Base-by-base conservation (phyloP, 2,888 invertebrate genomes). In the Nemapogon koenigi region DNA sequence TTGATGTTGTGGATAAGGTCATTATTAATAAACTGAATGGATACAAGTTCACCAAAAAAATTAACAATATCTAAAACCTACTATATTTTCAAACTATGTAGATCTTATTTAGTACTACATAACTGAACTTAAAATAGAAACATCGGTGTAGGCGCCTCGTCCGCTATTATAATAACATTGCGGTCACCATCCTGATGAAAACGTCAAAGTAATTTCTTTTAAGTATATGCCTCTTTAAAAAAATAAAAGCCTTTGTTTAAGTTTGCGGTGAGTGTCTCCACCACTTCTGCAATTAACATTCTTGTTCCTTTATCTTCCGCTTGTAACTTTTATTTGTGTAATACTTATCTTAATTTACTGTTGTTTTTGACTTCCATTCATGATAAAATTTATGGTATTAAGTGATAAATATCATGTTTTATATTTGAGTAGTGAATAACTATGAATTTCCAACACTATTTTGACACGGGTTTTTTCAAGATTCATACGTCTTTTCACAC, bases 161-260 rank as follows among this genome's bases (percentile, higher is more conserved):
- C 39, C 54, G 57, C 53, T 60, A 72, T 72, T 73, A 73, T 70
- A 71, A 71, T 73, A 71, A 59, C 54, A 49, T 51, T 72, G 71
- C 66, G 72, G 72, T 73, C 55, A 51, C 16, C 53, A 43, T 55
- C 48, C 55, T 69, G 71, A 72, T 73, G 71, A 69, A 71, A 70
- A 68, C 62, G 65, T 62, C 65, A 60, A 63, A 54, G 64, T 57
- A 72, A 72, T 73, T 69, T 67, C 45, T 48, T 38, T 52, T 62
- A 69, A 69, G 68, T 69, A 67, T 70, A 71, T 60, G 61, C 57
- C 71, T 65, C 60, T 66, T 71, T 68, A 69, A 71, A 70, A n/a
- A 32, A 71, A 71, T 68, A 70, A 71, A 73, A 65, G 57, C 62
- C 49, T 54, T 60, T 55, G 53, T 57, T 55, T 58, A 55, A 55